Evolutionary conservation across 1,140 invertebrate species (phyloP).

Genomic region (Drosophila serrata): DNA sequence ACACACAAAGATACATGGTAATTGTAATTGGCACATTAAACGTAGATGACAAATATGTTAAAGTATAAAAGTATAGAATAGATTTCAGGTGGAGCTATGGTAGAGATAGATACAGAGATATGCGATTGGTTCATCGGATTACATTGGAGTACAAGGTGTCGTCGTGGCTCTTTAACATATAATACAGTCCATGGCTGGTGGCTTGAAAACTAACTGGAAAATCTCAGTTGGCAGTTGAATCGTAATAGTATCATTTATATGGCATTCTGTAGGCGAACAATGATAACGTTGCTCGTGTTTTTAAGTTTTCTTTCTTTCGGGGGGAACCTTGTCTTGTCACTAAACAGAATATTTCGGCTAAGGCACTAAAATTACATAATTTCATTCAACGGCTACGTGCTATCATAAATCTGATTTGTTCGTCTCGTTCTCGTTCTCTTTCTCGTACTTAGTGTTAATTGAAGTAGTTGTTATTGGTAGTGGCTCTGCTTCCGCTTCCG

Average conservation of each 20-base stretch:
- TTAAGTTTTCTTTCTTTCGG: constrained; percentile 33
- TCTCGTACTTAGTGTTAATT: constrained; percentile 72
- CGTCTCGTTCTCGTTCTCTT: constrained; percentile 49
- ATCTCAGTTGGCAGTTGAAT: constrained; percentile 74
- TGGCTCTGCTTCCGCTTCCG: not conserved
- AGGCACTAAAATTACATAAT: constrained; percentile 80
- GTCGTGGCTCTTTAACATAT: constrained; percentile 44
- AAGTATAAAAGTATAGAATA: constrained; percentile 55
- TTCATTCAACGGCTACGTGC: constrained; percentile 75
- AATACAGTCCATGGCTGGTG: constrained; percentile 77
- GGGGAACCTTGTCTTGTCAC: constrained; percentile 46
- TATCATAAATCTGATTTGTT: constrained; percentile 73
- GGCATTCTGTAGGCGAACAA: constrained; percentile 50
- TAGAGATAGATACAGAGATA: constrained; percentile 41
- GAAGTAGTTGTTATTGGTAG: constrained; percentile 74
- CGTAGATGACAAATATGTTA: constrained; percentile 75
- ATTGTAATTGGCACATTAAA: constrained; percentile 79
- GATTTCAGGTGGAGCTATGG: constrained; percentile 47
- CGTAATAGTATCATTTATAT: constrained; percentile 52
- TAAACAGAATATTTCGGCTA: constrained; percentile 80
- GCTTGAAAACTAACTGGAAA: constrained; percentile 63
- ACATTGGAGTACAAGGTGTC: constrained; percentile 25
- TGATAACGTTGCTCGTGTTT: constrained; percentile 39
- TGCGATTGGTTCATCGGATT: constrained; percentile 50
- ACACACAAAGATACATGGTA: constrained; percentile 64